These are phyloP conservation scores for Petroica traversi DNA, from an alignment of 2,113 vertebrate genomes.

Conservation along the genomic window DNA sequence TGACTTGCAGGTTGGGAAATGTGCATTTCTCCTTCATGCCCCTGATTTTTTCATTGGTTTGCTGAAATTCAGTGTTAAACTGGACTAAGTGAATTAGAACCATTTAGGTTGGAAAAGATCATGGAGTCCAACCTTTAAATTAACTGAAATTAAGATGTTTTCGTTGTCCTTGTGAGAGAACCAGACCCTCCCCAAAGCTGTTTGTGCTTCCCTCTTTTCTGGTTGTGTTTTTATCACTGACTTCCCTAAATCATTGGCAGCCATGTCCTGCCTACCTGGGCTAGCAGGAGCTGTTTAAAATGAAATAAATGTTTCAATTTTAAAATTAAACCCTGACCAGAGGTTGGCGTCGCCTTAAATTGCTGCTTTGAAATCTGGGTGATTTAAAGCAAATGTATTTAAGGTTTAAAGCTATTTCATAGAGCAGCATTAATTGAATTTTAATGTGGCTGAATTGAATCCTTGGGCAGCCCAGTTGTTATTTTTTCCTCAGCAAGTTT, in stretches of 20 bases:
- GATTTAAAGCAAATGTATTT: not conserved
- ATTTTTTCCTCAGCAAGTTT: not conserved
- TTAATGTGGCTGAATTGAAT: not conserved
- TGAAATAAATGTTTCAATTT: not conserved
- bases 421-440: not conserved
- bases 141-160: not conserved
- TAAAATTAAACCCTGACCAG: not conserved
- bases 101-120: not conserved
- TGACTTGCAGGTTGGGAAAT: not conserved
- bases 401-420: not conserved
- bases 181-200: not conserved
- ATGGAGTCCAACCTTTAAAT: not conserved
- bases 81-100: not conserved
- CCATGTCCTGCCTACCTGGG: not conserved
- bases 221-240: not conserved
- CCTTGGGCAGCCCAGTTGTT: not conserved
- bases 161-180: not conserved
- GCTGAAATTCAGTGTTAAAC: not conserved
- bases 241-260: not conserved
- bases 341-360: not conserved
- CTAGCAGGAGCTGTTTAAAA: not conserved
- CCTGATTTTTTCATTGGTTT: not conserved
- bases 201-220: not conserved
- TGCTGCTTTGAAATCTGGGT: not conserved
- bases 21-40: not conserved